A percentile compares a stretch with the other conserved stretches of the same genome.
These are phyloP conservation scores for Pedionomus torquatus DNA, from an alignment of 2,113 vertebrate genomes.

Conservation along the genomic window DNA sequence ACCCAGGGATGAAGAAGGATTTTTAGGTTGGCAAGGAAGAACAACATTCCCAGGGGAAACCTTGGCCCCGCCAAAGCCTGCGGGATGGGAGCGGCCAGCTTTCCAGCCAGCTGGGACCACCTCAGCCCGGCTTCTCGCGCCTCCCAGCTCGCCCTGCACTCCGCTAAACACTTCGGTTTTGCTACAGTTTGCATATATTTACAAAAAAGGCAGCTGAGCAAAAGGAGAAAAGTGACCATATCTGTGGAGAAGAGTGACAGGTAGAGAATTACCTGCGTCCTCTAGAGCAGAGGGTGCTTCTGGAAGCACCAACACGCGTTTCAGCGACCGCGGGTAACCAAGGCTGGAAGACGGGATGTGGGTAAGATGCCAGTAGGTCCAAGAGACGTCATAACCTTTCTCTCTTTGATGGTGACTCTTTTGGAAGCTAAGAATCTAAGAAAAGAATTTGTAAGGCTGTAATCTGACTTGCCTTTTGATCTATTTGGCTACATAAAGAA, in stretches of 20 bases:
- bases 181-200: conserved; percentile 42
- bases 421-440: background rate
- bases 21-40: background rate
- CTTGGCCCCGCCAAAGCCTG: background rate
- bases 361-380: background rate
- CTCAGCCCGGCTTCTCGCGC: background rate
- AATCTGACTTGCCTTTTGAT: conserved; percentile 31
- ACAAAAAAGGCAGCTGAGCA: conserved; percentile 26
- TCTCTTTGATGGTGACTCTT: background rate
- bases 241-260: background rate
- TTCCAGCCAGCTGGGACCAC: background rate
- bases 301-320: background rate
- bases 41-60: background rate
- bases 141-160: background rate
- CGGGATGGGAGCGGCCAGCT: background rate
- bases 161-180: accelerated
- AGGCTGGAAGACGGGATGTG: background rate
- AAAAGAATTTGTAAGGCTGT: background rate
- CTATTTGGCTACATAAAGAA: conserved; percentile 10
- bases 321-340: background rate
- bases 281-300: background rate
- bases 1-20: accelerated
- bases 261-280: background rate
- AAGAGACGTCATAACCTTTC: background rate
- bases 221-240: background rate